Evolutionary conservation across 2,888 invertebrate species (phyloP), one percentile per base, ranked within the genome.

Genomic region (Belgica antarctica): DNA sequence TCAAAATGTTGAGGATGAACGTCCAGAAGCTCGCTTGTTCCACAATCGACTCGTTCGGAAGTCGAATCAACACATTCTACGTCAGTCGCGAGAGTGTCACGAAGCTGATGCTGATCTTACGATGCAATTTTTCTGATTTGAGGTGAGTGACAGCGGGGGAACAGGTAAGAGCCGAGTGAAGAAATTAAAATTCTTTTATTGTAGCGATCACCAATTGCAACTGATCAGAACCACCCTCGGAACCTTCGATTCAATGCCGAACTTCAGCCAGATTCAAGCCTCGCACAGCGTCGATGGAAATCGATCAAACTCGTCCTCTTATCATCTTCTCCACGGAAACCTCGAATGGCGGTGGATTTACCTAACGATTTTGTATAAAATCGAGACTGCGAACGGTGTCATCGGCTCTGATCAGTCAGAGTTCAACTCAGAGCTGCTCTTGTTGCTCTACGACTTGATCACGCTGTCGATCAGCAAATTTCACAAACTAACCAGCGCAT

Each of bases 311-410:
- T 74, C 77, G 1, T 75, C 80, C 4, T 75, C 76, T 1, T 79
- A 79, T 75, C 80, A 80, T 71, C 73, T 79, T 2, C 74, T 79
- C 2, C 80, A 80, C 71, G 80, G 80, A 1, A 72, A 74, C 1
- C 73, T 80, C 0, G 80, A 80, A 73, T 80, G 80, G 80, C 77
- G 77, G 57, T 72, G 79, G 12, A 72, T 80, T 31, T 78, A 79
- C 72, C 72, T 79, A 22, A 75, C 76, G 59, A 74, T 77, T 47
- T 70, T 77, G 12, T 71, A 76, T 41, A 75, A 73, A 73, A 74
- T 72, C 36, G 46, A 34, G 52, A 62, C 22, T 65, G 46, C 41
- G 72, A 57, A 62, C 73, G 41, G 70, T 73, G 76, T n/a, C 74
- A 76, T 63, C 73, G 73, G 34, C 72, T 24, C n/a, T 70, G 41